Conservation (phyloP, 2,888 invertebrate species). For the Platycheirus albimanus region DNA sequence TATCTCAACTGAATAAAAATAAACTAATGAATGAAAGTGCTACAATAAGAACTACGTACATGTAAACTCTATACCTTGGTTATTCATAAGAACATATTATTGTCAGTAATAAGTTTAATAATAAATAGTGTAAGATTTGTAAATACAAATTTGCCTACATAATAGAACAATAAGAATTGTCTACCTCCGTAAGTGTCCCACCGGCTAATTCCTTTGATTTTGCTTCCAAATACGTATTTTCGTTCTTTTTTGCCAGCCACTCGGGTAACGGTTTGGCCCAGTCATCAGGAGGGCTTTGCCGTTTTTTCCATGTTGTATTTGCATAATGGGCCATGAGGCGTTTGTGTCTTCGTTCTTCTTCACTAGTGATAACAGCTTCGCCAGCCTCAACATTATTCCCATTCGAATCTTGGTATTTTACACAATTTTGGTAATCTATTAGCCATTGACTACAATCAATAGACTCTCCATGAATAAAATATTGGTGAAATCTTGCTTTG, state of each 20-base stretch:
- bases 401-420: constrained; percentile 85
- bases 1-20: too few relatives aligned
- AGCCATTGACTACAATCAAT: constrained; percentile 92
- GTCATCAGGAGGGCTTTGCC: constrained; percentile 89
- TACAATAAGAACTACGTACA: too few relatives aligned
- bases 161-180: constrained; percentile 77
- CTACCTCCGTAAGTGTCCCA: constrained; percentile 75
- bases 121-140: too few relatives aligned
- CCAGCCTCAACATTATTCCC: constrained; percentile 86
- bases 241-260: constrained; percentile 87
- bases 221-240: constrained; percentile 86
- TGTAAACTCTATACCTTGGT: too few relatives aligned
- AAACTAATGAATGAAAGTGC: too few relatives aligned
- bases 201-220: constrained; percentile 86
- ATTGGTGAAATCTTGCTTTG: constrained; percentile 91
- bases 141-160: constrained; percentile 76
- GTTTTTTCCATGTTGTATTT: constrained; percentile 91
- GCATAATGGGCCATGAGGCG: constrained; percentile 87
- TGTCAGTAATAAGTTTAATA: too few relatives aligned
- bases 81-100: too few relatives aligned
- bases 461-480: constrained; percentile 90
- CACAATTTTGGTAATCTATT: constrained; percentile 89
- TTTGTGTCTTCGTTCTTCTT: constrained; percentile 85
- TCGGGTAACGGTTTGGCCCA: constrained; percentile 93
- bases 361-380: constrained; percentile 87